Conservation (phyloP, 2,797 vertebrate genomes). For the Amphiprion clarkii region DNA sequence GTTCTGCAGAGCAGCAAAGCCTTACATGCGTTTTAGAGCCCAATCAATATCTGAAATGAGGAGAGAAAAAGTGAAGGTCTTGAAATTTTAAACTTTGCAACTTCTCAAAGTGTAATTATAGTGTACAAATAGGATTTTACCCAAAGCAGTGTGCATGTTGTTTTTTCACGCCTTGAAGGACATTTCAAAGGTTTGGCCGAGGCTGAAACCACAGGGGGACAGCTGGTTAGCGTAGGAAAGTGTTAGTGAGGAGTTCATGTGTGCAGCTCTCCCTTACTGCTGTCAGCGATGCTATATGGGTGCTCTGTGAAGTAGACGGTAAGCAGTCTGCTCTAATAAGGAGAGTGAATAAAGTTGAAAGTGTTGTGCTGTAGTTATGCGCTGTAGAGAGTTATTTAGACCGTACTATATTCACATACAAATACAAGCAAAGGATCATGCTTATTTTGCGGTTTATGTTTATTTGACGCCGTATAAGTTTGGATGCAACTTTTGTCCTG, state of each 20-base stretch:
- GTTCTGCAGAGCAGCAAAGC: constrained; percentile 69
- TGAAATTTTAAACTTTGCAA: constrained; percentile 83
- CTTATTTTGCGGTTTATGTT: constrained; percentile 36
- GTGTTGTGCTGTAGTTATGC: constrained; percentile 67
- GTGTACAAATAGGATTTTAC: constrained; percentile 85
- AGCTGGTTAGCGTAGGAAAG: constrained; percentile 82
- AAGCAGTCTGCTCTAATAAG: constrained; percentile 82
- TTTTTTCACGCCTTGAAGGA: constrained; percentile 82
- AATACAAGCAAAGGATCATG: constrained; percentile 34
- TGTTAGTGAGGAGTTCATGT: constrained; percentile 80
- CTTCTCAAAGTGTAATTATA: constrained; percentile 84
- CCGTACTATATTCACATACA: constrained; percentile 31
- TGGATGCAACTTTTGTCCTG: constrained; percentile 26
- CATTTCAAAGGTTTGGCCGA: constrained; percentile 84
- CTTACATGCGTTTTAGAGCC: constrained; percentile 70
- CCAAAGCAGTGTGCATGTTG: constrained; percentile 81
- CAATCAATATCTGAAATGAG: constrained; percentile 83
- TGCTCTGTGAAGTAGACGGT: constrained; percentile 76
- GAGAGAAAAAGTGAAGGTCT: constrained; percentile 78
- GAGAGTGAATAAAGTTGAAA: constrained; percentile 77
- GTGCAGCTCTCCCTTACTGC: constrained; percentile 75
- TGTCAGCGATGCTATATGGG: constrained; percentile 77
- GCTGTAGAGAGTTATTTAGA: constrained; percentile 60
- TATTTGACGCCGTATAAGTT: constrained; percentile 29
- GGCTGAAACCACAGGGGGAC: constrained; percentile 83